These are phyloP conservation scores for Erynnis tages DNA, from an alignment of 2,888 invertebrate species.

Conservation along the genomic window DNA sequence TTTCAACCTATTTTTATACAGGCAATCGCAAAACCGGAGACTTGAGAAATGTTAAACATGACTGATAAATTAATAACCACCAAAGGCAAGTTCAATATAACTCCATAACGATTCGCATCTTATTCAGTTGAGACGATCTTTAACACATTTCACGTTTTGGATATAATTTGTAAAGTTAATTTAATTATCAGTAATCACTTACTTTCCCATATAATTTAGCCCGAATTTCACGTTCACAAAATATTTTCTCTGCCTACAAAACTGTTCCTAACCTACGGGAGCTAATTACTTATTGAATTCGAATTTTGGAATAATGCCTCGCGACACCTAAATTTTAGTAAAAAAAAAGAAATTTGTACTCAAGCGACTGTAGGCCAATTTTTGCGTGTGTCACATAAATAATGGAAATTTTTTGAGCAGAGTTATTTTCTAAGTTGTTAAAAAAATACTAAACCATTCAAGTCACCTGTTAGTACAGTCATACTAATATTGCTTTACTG, in stretches of 20 bases:
- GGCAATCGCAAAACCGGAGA: too few species aligned
- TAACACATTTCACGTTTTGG: conserved; percentile 10
- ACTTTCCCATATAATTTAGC: conserved; percentile 57
- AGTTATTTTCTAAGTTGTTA: conserved; percentile 24
- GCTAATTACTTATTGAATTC: conserved; percentile 37
- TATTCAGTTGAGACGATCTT: conserved; percentile 7
- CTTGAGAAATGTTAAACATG: too few species aligned
- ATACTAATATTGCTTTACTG: conserved; percentile 41
- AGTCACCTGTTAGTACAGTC: not conserved
- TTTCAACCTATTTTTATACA: too few species aligned
- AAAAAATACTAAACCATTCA: not conserved
- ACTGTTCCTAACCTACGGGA: conserved; percentile 48
- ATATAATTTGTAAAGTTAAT: not conserved
- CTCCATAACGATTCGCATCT: too few species aligned
- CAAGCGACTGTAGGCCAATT: conserved; percentile 57
- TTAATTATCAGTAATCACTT: conserved; percentile 25
- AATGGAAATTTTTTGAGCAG: conserved; percentile 41
- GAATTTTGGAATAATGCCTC: conserved; percentile 30
- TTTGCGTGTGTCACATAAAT: conserved; percentile 30
- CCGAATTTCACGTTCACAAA: conserved; percentile 54
- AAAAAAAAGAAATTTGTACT: conserved; percentile 61
- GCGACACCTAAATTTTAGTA: conserved; percentile 26
- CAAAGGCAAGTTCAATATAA: too few species aligned
- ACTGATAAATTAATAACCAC: too few species aligned
- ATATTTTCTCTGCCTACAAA: conserved; percentile 62